These are phyloP conservation scores for Dasypus novemcinctus DNA, from an alignment of 2,113 vertebrate species.

Conservation along the genomic window DNA sequence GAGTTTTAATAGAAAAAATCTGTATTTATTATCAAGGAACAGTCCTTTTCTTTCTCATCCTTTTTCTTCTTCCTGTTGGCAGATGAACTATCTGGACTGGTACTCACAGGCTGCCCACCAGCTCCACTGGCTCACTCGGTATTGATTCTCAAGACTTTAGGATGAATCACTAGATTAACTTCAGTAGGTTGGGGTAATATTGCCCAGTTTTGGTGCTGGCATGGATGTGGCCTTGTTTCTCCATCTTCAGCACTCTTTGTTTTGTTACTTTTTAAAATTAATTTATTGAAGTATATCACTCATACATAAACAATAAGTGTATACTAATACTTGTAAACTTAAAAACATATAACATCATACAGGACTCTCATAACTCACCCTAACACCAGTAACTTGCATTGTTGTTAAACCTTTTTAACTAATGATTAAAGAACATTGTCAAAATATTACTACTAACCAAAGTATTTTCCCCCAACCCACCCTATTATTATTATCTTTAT, in stretches of 20 bases:
- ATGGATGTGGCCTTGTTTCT: slow-evolving; percentile 94
- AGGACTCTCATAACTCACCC: too few relatives aligned
- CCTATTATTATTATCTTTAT: too few relatives aligned
- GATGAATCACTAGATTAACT: slow-evolving; percentile 92
- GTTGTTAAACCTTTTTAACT: too few relatives aligned
- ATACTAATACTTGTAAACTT: too few relatives aligned
- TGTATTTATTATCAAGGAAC: slow-evolving; percentile 52
- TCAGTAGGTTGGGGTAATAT: slow-evolving; percentile 93
- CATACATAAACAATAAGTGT: too few relatives aligned
- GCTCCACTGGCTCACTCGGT: slow-evolving; percentile 96
- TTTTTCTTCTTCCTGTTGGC: slow-evolving; percentile 88
- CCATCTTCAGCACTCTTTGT: slow-evolving; percentile 80
- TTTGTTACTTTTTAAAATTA: slow-evolving; percentile 94
- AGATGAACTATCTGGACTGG: slow-evolving; percentile 95
- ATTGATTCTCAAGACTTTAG: slow-evolving; percentile 78
- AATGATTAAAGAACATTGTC: too few relatives aligned
- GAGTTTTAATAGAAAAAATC: slow-evolving; percentile 64
- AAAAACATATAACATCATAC: too few relatives aligned
- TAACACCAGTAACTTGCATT: too few relatives aligned
- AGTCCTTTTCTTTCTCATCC: slow-evolving; percentile 27
- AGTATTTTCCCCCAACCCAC: too few relatives aligned
- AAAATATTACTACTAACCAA: too few relatives aligned
- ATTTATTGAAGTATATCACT: too few relatives aligned
- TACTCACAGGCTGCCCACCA: slow-evolving; percentile 98
- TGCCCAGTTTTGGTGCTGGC: slow-evolving; percentile 97